Evolutionary conservation across 2,797 vertebrate species (phyloP), one percentile per base, ranked within the genome.

Genomic region (Eulemur albifrons): DNA sequence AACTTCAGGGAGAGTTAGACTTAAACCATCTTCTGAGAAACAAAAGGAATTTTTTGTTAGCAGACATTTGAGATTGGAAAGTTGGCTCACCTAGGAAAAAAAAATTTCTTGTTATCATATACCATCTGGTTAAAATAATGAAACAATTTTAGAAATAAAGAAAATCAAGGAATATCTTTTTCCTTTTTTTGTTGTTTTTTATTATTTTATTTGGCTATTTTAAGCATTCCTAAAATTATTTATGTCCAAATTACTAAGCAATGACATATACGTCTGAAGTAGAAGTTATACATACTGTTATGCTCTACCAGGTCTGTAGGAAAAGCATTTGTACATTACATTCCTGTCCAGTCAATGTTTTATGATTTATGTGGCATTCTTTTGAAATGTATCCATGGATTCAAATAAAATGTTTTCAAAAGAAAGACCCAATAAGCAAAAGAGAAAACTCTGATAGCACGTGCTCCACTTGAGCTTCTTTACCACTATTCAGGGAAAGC

Each of bases 51-150:
- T 75, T 54, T 61, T 50, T 84, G 21, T 80, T 93, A 85, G 35
- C 21, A 93, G 27, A 23, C 3, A 57, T 48, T 38, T 75, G 38
- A 90, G 38, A 95, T 59, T 54, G 13, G 48, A 96, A 83, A 90
- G 38, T 25, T 52, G 5, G 4, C 84, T 13, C 80, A 61, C n/a
- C 38, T 72, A 38, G 21, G 32, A 45, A 93, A 92, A 95, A 94
- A 84, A 18, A 65, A 73, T 59, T 63, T 57, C 8, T 35, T 86
- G 7, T 13, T 82, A 48, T 89, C 25, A 54, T 45, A 82, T 18
- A 79, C 4, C n/a, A 88, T 86, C 45, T 93, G 17, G 57, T 90
- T 96, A 90, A 96, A 96, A 93, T 83, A 97, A 95, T 79, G 21
- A 89, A 93, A 80, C 14, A 45, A 50, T 72, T 80, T 75, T 72